Conservation (phyloP, 2,888 invertebrate species). For the Leptopilina syphax region DNA sequence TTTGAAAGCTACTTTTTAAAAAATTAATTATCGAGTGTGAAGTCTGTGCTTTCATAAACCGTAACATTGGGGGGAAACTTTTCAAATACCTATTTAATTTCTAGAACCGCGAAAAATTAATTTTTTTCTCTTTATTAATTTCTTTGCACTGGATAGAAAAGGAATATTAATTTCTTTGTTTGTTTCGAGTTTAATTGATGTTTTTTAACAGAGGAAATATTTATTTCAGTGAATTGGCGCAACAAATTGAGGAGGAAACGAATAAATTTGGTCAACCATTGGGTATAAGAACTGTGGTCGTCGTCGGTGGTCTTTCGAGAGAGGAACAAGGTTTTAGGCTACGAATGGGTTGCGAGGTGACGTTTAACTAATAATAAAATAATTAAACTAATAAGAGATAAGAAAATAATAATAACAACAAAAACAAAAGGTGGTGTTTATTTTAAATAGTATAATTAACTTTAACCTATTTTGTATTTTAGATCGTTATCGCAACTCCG, state of each 20-base stretch:
- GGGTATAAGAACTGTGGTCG: constrained; percentile 95
- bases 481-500: constrained; percentile 99
- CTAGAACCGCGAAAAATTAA: no score
- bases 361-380: neutral
- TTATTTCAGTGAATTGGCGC: constrained; percentile 90
- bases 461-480: constrained; percentile 53
- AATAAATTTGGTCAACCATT: constrained; percentile 96
- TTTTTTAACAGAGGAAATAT: neutral
- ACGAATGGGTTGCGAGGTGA: constrained; percentile 95
- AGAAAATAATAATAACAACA: no score
- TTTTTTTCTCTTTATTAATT: no score
- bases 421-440: neutral
- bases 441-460: neutral
- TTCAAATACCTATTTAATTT: no score
- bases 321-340: constrained; percentile 99
- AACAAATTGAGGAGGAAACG: constrained; percentile 99
- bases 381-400: neutral
- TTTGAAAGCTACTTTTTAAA: no score
- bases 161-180: no score
- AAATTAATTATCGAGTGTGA: no score
- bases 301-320: constrained; percentile 98
- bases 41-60: no score
- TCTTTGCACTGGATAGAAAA: no score
- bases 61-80: no score
- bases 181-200: no score